Conservation (phyloP, 2,797 vertebrate species). For the Gallinago nigripennis region DNA sequence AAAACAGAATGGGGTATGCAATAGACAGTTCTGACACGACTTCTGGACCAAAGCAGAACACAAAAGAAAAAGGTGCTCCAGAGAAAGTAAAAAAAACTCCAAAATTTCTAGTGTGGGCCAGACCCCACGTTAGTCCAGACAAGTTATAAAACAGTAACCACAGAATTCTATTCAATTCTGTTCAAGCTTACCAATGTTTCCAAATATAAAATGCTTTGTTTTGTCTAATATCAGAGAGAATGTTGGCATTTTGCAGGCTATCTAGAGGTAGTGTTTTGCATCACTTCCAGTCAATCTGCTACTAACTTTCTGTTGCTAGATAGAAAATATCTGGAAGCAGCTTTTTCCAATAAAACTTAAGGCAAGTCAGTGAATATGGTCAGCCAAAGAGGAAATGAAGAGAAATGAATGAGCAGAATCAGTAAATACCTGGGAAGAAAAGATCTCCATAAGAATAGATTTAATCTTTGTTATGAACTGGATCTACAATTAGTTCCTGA, state of each 20-base stretch:
- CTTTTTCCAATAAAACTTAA: not conserved
- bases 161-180: not conserved
- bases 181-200: not conserved
- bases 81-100: not conserved
- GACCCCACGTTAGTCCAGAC: not conserved
- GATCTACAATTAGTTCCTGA: not conserved
- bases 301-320: not conserved
- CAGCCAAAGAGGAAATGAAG: not conserved
- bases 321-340: not conserved
- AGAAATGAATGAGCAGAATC: not conserved
- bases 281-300: not conserved
- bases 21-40: not conserved
- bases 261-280: not conserved
- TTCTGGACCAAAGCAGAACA: not conserved
- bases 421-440: not conserved
- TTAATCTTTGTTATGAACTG: not conserved
- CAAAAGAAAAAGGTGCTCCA: fast-evolving
- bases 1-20: not conserved
- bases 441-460: not conserved
- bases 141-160: not conserved
- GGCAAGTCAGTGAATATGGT: not conserved
- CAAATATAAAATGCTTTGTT: not conserved
- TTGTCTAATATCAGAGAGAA: not conserved
- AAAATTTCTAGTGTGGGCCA: not conserved
- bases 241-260: not conserved